A percentile compares a stretch with the other conserved stretches of the same genome.
Conservation (phyloP, 2,888 invertebrate genomes). For the Philonicus albiceps region DNA sequence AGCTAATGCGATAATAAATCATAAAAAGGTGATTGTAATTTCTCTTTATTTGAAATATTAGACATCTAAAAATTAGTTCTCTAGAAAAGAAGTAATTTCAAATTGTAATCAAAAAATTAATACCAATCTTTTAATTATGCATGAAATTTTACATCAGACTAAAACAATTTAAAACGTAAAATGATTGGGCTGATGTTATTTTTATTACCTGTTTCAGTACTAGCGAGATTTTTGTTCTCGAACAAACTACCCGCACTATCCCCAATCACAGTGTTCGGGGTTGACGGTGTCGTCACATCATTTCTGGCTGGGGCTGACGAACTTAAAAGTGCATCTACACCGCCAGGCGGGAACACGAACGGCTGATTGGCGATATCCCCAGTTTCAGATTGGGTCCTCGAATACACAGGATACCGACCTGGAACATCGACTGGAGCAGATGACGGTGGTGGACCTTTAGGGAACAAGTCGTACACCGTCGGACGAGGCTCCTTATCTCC, state of each 20-base stretch:
- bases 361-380: constrained; percentile 52
- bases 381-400: constrained; percentile 58
- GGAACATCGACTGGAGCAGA: constrained; percentile 74
- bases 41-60: no score
- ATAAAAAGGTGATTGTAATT: no score
- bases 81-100: no score
- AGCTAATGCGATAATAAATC: no score
- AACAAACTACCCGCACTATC: constrained; percentile 51
- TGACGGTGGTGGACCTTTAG: constrained; percentile 64
- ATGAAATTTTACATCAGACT: no score
- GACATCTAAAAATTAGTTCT: no score
- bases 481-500: constrained; percentile 67
- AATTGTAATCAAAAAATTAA: no score
- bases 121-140: no score
- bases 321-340: constrained; percentile 60
- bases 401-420: constrained; percentile 56
- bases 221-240: constrained; percentile 51
- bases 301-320: constrained; percentile 58
- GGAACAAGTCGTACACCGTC: constrained; percentile 71
- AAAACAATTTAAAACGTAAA: no score
- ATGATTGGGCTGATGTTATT: not conserved
- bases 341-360: constrained; percentile 58
- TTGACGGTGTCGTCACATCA: constrained; percentile 49
- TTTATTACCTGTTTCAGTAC: constrained; percentile 58
- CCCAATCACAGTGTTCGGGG: constrained; percentile 55